These are phyloP conservation scores for Gasterosteus nipponicus DNA, from an alignment of 2,113 vertebrate genomes.

Conservation along the genomic window DNA sequence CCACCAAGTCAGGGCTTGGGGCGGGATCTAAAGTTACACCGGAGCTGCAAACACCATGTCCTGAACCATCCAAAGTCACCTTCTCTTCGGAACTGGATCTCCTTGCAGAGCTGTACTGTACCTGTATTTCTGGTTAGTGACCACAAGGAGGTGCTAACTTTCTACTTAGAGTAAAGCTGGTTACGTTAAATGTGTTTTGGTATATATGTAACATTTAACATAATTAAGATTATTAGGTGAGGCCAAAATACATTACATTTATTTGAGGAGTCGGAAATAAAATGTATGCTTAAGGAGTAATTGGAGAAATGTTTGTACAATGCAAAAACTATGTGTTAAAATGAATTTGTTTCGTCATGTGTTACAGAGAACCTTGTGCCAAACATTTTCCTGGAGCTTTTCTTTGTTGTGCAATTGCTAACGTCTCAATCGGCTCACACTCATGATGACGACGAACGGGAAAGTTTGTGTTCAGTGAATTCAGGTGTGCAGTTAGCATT, in stretches of 20 bases:
- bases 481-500: constrained; percentile 55
- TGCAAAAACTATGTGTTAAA: background rate
- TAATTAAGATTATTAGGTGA: background rate
- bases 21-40: constrained; percentile 76
- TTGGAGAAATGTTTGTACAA: background rate
- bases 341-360: constrained; percentile 1
- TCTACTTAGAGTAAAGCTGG: background rate
- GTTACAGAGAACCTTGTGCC: constrained; percentile 93
- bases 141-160: constrained; percentile 49
- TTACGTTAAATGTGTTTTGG: background rate
- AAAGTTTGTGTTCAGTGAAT: constrained; percentile 44
- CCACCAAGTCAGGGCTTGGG: constrained; percentile 77
- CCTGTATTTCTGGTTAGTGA: constrained; percentile 89
- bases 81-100: constrained; percentile 85
- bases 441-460: constrained; percentile 57
- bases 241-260: too few relatives aligned
- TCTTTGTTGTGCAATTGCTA: constrained; percentile 94
- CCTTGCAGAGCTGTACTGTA: constrained; percentile 90
- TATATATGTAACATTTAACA: background rate
- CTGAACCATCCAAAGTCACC: constrained; percentile 87
- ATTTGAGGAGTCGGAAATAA: background rate
- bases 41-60: constrained; percentile 80
- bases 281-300: background rate
- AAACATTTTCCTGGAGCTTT: constrained; percentile 96
- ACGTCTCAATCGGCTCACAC: constrained; percentile 83